Conservation (phyloP, 2,888 invertebrate genomes). For the Drosophila mimetica region DNA sequence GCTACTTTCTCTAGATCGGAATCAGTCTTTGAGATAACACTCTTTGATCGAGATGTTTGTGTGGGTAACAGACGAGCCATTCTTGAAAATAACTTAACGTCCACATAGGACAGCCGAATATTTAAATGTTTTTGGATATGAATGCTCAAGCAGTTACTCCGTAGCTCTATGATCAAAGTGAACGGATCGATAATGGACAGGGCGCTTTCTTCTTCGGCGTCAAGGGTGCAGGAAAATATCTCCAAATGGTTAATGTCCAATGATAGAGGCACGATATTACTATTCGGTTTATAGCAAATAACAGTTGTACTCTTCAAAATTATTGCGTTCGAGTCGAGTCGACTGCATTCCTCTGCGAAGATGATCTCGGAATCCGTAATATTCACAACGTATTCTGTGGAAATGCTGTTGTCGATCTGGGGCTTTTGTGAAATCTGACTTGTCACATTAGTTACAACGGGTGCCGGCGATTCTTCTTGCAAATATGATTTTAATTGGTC, state of each 20-base stretch:
- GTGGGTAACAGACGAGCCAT: conserved; percentile 95
- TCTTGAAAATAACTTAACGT: conserved; percentile 95
- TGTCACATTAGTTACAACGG: conserved; percentile 6
- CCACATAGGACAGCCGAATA: conserved; percentile 95
- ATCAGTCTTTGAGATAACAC: conserved; percentile 65
- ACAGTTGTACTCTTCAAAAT: conserved; percentile 97
- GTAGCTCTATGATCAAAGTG: conserved; percentile 91
- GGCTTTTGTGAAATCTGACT: conserved; percentile 44
- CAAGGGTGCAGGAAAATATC: conserved; percentile 95
- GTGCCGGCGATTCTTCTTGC: conserved; percentile 83
- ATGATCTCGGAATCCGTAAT: conserved; percentile 98
- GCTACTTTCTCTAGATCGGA: conserved; percentile 77
- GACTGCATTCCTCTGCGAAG: conserved; percentile 94
- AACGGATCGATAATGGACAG: conserved; percentile 97
- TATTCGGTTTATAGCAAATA: conserved; percentile 90
- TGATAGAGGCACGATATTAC: conserved; percentile 90
- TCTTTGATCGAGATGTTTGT: conserved; percentile 87
- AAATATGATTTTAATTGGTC: conserved; percentile 93
- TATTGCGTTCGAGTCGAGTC: conserved; percentile 96
- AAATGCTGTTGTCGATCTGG: conserved; percentile 29
- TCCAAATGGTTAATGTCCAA: conserved; percentile 96
- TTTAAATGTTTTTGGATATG: conserved; percentile 89
- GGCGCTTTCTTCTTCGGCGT: conserved; percentile 96
- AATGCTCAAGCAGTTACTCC: conserved; percentile 85
- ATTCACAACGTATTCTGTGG: conserved; percentile 93